Percentiles rank a stretch among this genome's conserved stretches.
phyloP scores from a whole-genome alignment of 2,113 vertebrate genomes.

The Amazona guildingii region DNA sequence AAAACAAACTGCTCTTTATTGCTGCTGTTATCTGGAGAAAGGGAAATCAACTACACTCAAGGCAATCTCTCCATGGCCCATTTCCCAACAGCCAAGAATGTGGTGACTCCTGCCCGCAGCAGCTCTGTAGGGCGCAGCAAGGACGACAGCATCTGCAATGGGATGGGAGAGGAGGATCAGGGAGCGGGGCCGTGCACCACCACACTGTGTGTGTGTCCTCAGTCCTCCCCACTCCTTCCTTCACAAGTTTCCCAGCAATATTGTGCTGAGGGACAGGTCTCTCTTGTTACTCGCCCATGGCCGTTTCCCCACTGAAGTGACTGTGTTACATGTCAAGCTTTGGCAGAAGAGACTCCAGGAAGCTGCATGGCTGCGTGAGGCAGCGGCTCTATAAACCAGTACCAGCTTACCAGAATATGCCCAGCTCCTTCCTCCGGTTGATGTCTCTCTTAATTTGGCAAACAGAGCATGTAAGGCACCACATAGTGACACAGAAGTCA shows the following conservation, averaged over 20 bases:
- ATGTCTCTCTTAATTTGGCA: constrained; percentile 80
- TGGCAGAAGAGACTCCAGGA: neutral
- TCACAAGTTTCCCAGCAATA: neutral
- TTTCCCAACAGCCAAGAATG: neutral
- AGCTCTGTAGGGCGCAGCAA: rapidly evolving
- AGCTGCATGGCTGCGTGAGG: rapidly evolving
- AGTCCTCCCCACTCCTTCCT: neutral
- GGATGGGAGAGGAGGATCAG: neutral
- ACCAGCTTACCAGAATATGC: constrained; percentile 56
- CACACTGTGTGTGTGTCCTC: rapidly evolving
- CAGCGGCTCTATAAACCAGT: neutral
- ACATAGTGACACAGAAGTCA: neutral
- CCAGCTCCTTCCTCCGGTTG: constrained; percentile 53
- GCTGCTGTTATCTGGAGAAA: neutral
- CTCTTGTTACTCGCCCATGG: neutral
- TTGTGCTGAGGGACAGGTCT: neutral
- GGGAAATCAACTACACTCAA: too few species aligned
- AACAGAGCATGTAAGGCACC: constrained; percentile 51
- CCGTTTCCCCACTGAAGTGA: neutral
- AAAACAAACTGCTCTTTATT: neutral
- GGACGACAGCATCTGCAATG: neutral
- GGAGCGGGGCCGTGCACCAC: rapidly evolving
- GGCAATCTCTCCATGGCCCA: rapidly evolving
- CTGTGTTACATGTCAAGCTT: neutral
- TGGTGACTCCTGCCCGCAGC: rapidly evolving